A percentile compares a stretch with the other conserved stretches of the same genome.
These are phyloP conservation scores for Zosterops pallidus DNA, from an alignment of 2,113 vertebrate species.

Conservation along the genomic window DNA sequence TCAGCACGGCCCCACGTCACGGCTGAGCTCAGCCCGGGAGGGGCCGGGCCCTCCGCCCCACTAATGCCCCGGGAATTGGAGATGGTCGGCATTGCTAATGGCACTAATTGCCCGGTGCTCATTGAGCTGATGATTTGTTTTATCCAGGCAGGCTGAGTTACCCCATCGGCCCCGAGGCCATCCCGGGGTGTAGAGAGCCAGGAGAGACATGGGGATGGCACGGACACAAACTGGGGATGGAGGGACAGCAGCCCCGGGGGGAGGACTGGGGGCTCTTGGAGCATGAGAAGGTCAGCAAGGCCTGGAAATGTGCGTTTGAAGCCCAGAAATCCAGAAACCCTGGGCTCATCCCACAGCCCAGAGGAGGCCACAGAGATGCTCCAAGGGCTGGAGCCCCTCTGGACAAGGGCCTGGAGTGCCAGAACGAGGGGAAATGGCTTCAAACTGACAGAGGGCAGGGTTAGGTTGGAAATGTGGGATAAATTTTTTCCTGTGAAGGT, in stretches of 20 bases:
- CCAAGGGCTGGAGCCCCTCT: not conserved
- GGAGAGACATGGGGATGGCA: fast-evolving
- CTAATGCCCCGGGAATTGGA: not conserved
- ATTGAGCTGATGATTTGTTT: not conserved
- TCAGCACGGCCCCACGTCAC: not conserved
- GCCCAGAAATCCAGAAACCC: not conserved
- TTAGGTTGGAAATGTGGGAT: not conserved
- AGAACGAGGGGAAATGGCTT: not conserved
- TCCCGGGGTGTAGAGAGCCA: not conserved
- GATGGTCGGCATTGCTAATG: not conserved
- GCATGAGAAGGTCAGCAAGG: not conserved
- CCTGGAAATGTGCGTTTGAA: not conserved
- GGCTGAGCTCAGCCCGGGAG: not conserved
- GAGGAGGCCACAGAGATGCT: not conserved
- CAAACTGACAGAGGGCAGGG: not conserved
- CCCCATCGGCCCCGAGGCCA: not conserved
- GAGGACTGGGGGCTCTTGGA: not conserved
- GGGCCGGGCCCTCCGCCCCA: not conserved
- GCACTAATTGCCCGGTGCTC: not conserved
- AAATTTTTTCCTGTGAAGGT: not conserved
- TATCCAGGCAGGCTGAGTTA: not conserved
- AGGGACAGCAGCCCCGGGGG: not conserved
- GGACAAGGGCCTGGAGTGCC: not conserved
- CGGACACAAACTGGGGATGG: no score
- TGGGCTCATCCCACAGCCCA: not conserved